Conservation (phyloP, 2,888 invertebrate species). For the Leptopilina drosophilae region DNA sequence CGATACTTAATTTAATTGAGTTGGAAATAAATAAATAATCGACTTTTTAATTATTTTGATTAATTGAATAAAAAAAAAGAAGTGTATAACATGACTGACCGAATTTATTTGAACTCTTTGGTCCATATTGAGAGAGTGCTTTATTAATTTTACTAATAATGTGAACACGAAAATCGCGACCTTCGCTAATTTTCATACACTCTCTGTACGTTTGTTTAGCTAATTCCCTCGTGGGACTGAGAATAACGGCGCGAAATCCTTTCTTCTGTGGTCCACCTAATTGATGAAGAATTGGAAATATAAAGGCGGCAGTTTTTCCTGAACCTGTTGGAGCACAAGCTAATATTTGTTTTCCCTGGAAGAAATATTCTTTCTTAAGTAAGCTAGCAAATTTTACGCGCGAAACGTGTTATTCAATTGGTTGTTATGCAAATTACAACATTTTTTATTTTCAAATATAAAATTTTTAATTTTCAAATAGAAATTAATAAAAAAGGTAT, state of each 20-base stretch:
- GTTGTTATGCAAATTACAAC: too few species aligned
- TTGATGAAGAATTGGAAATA: slow-evolving; percentile 90
- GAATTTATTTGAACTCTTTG: slow-evolving; percentile 86
- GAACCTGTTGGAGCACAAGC: slow-evolving; percentile 99
- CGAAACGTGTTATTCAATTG: too few species aligned
- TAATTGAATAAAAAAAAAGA: background rate
- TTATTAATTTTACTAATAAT: slow-evolving; percentile 89
- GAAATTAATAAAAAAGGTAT: too few species aligned
- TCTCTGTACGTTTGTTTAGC: slow-evolving; percentile 94
- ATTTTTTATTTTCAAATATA: too few species aligned
- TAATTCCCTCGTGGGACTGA: slow-evolving; percentile 96
- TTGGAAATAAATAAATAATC: background rate
- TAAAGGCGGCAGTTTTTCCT: slow-evolving; percentile 97
- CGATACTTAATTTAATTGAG: too few species aligned
- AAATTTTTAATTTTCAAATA: too few species aligned
- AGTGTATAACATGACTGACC: slow-evolving; percentile 78
- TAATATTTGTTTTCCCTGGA: slow-evolving; percentile 87
- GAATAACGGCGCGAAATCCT: slow-evolving; percentile 91
- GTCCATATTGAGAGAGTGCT: slow-evolving; percentile 85
- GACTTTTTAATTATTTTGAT: background rate
- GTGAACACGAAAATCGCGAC: slow-evolving; percentile 85
- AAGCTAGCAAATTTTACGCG: too few species aligned
- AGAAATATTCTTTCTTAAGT: slow-evolving; percentile 46
- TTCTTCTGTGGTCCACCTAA: slow-evolving; percentile 84
- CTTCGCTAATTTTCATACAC: slow-evolving; percentile 86